Percentiles rank a stretch among this genome's conserved stretches.
phyloP scores from a whole-genome alignment of 2,797 vertebrate genomes.

The Protosalanx chinensis region DNA sequence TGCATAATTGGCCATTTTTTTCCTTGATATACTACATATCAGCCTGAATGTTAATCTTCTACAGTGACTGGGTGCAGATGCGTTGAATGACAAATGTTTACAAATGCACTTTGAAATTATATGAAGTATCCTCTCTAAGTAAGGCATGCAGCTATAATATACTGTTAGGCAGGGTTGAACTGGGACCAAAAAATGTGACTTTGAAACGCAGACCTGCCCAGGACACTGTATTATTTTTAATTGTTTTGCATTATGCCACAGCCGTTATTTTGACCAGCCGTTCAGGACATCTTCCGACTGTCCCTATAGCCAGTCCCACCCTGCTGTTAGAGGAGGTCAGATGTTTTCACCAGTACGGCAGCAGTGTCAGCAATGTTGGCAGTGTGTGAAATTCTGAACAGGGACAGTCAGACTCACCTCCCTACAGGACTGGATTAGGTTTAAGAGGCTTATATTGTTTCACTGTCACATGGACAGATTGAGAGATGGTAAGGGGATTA shows the following conservation, averaged over 20 bases:
- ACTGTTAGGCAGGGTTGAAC: too few relatives aligned
- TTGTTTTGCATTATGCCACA: too few relatives aligned
- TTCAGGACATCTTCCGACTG: too few relatives aligned
- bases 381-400: slow-evolving; percentile 15
- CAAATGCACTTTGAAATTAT: neutral
- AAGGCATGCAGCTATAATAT: neutral
- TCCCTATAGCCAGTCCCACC: too few relatives aligned
- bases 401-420: slow-evolving; percentile 40
- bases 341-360: neutral
- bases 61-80: neutral
- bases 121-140: neutral
- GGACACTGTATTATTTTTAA: too few relatives aligned
- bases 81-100: neutral
- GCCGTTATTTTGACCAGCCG: too few relatives aligned
- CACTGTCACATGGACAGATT: slow-evolving; percentile 39
- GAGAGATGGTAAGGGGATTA: slow-evolving; percentile 35
- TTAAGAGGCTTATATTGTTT: slow-evolving; percentile 74
- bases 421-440: slow-evolving; percentile 65
- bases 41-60: too few relatives aligned
- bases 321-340: too few relatives aligned
- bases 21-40: too few relatives aligned
- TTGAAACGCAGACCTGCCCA: too few relatives aligned
- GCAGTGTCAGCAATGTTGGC: slow-evolving; percentile 9
- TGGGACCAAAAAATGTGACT: too few relatives aligned
- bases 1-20: too few relatives aligned